Evolutionary conservation across 2,888 invertebrate genomes (phyloP).

Genomic region (Macrosoma leucophasiata): DNA sequence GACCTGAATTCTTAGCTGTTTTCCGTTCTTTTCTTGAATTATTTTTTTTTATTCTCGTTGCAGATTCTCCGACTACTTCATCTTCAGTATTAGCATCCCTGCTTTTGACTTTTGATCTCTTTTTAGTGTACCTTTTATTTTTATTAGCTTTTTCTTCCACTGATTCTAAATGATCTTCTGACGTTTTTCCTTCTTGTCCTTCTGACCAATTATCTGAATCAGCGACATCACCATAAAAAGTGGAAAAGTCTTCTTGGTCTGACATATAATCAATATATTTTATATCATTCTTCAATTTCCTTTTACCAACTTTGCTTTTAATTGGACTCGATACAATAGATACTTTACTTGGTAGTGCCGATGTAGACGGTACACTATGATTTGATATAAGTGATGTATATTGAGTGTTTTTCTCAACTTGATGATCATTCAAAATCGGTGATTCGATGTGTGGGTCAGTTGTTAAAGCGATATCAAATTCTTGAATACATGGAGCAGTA

Average conservation of each 20-base stretch:
- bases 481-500: conserved; percentile 2
- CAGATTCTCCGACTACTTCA: conserved; percentile 8
- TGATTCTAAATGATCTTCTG: conserved; percentile 10
- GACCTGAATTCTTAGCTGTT: not conserved
- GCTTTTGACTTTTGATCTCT: conserved; percentile 9
- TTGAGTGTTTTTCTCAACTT: conserved; percentile 8
- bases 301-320: conserved; percentile 11
- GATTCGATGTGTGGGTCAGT: conserved; percentile 7
- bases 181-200: conserved; percentile 10
- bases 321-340: conserved; percentile 6
- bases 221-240: conserved; percentile 12
- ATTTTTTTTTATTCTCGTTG: conserved; percentile 5
- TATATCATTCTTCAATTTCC: conserved; percentile 4
- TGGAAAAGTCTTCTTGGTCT: conserved; percentile 13
- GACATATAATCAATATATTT: conserved; percentile 14
- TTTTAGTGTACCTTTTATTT: conserved; percentile 8
- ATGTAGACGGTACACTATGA: conserved; percentile 10
- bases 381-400: conserved; percentile 8
- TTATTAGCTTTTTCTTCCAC: conserved; percentile 5
- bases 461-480: conserved; percentile 7
- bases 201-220: conserved; percentile 15
- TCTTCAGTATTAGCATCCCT: conserved; percentile 11
- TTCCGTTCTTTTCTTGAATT: conserved; percentile 1
- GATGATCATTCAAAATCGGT: conserved; percentile 9
- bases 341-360: conserved; percentile 8